Evolutionary conservation across 1,140 invertebrate genomes (phyloP), one percentile per base, ranked within the genome.

Genomic region (Phenacoccus solenopsis): DNA sequence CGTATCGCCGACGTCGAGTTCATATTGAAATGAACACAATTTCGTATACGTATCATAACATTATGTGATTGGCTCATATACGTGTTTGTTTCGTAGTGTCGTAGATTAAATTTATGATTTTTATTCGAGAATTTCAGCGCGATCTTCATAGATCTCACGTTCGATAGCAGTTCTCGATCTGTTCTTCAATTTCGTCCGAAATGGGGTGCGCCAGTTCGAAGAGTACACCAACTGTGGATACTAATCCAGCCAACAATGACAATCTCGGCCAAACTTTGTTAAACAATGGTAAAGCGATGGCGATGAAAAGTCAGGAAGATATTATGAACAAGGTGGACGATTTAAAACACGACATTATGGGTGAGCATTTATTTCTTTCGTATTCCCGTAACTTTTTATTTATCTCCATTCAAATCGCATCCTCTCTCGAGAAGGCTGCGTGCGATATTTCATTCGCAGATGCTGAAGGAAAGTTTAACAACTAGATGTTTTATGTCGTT

Each of bases 121-220:
- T 49, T 49, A 49, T 49, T 49, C 38, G 38, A 49, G 38, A 49
- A 16, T 49, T 32, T 49, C 38, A 49, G 38, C 38, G 2, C 13
- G 38, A 49, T 49, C 38, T 49, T 4, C 16, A n/a, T n/a, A 16
- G 38, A 49, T 49, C 38, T 2, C 5, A 32, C 13, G 13, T n/a
- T 49, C 5, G 5, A 49, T 49, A 49, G 38, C 38, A 3, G 5
- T 49, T 3, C 38, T n/a, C 13, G 12, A 49, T 49, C 38, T 2
- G 38, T 32, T 13, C n/a, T n/a, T n/a, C n/a, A n/a, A n/a, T n/a
- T n/a, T n/a, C n/a, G n/a, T n/a, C 4, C 56, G 22, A 9, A 64
- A 64, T 64, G 59, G 59, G 59, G 2, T 64, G 59, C 59, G 10
- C 59, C 5, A 64, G 21, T 25, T 64, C 59, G 20, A 64, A 64